Conservation (phyloP, 2,797 vertebrate species). For the Phylloscopus collybita region DNA sequence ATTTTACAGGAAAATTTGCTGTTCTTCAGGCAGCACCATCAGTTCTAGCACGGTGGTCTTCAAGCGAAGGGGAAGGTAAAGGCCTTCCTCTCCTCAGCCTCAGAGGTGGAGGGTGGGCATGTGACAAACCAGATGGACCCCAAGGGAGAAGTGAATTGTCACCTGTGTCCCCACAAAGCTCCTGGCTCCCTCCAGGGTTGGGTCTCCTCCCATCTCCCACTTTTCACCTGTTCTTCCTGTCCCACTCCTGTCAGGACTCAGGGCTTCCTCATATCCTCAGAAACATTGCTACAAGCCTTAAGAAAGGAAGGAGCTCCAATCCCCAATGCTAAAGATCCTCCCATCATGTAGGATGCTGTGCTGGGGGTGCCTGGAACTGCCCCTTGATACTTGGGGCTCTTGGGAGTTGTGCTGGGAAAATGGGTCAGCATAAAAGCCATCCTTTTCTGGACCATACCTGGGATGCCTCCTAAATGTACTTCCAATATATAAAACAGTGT, state of each 20-base stretch:
- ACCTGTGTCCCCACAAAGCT: not conserved
- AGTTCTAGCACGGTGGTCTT: fast-evolving
- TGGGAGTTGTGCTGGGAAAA: not conserved
- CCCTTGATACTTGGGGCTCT: not conserved
- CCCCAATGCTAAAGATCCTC: not conserved
- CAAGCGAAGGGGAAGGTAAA: not conserved
- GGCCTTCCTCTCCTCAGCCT: not conserved
- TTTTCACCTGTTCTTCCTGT: fast-evolving
- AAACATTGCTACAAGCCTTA: not conserved
- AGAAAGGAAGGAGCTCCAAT: not conserved
- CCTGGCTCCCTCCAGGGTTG: not conserved
- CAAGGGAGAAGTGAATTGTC: not conserved
- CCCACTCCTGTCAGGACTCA: not conserved
- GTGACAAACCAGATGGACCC: not conserved
- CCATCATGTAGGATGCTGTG: not conserved
- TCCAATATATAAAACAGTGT: not conserved
- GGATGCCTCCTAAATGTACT: not conserved
- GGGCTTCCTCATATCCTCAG: not conserved
- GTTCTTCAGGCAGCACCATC: fast-evolving
- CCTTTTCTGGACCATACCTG: not conserved
- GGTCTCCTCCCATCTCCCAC: not conserved
- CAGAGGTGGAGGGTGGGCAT: fast-evolving
- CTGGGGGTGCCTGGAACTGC: not conserved
- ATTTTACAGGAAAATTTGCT: not conserved
- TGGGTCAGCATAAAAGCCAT: not conserved